These are phyloP conservation scores for Chelonus insularis DNA, from an alignment of 1,140 invertebrate genomes.

Conservation along the genomic window DNA sequence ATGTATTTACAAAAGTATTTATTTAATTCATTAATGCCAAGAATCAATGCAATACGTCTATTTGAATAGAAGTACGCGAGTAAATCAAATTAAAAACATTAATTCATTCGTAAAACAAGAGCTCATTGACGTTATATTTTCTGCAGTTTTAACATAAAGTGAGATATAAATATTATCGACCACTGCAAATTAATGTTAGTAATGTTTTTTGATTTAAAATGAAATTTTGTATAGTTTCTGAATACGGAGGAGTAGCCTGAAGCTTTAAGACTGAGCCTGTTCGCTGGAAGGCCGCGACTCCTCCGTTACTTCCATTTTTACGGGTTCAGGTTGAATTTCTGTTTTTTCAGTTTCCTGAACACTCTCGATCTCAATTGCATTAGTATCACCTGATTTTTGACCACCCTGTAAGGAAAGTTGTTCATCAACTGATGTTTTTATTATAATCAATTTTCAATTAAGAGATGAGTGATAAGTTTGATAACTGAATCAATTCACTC, in stretches of 20 bases:
- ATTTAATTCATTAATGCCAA: too few relatives aligned
- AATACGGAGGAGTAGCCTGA: conserved; percentile 50
- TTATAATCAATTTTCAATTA: too few relatives aligned
- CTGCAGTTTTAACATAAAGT: too few relatives aligned
- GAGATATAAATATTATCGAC: not conserved
- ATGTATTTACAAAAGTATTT: too few relatives aligned
- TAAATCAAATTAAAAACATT: too few relatives aligned
- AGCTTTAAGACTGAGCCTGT: conserved; percentile 56
- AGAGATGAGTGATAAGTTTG: too few relatives aligned
- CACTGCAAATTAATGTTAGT: conserved; percentile 7
- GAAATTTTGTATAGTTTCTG: conserved; percentile 10
- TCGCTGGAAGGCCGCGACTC: conserved; percentile 55
- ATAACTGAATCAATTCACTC: too few relatives aligned
- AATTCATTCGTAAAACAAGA: too few relatives aligned
- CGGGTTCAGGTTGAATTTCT: conserved; percentile 44
- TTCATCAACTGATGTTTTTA: conserved; percentile 36
- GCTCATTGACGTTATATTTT: too few relatives aligned
- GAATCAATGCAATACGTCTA: too few relatives aligned
- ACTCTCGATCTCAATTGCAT: conserved; percentile 49
- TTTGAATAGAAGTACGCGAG: too few relatives aligned
- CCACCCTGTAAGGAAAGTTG: conserved; percentile 51
- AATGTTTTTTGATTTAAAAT: conserved; percentile 28
- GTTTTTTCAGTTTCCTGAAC: conserved; percentile 50
- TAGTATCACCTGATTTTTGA: conserved; percentile 52
- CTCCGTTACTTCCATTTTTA: conserved; percentile 50